phyloP scores from a whole-genome alignment of 2,888 invertebrate genomes.

The Zeuzera pyrina region DNA sequence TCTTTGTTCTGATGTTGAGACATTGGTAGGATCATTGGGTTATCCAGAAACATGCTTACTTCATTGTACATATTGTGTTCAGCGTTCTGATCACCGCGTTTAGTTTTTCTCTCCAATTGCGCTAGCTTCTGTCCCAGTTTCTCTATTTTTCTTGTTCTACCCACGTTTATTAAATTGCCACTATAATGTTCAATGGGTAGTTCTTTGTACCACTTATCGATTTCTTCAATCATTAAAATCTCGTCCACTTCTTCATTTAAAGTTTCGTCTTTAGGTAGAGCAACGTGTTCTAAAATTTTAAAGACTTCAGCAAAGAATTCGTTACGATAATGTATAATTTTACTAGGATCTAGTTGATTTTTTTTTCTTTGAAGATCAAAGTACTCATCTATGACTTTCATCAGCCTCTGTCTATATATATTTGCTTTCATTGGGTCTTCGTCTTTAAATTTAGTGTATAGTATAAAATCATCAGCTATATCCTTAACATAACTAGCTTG shows the following conservation, averaged over 20 bases:
- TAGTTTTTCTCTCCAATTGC: not conserved
- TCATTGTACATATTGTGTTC: not conserved
- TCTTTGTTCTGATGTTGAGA: constrained; percentile 26
- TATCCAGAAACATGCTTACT: constrained; percentile 27
- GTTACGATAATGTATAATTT: too few species aligned
- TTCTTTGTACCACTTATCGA: constrained; percentile 45
- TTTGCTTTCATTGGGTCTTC: constrained; percentile 31
- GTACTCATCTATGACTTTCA: constrained; percentile 26
- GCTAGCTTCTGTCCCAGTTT: not conserved
- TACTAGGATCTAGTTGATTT: too few species aligned
- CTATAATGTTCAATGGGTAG: constrained; percentile 20
- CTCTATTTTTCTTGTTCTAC: not conserved
- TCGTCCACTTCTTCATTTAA: constrained; percentile 40
- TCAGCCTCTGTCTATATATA: constrained; percentile 33
- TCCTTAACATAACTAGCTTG: too few species aligned
- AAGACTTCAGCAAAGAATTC: too few species aligned
- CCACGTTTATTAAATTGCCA: not conserved
- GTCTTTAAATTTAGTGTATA: constrained; percentile 29
- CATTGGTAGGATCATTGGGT: constrained; percentile 17
- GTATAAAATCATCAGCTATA: constrained; percentile 37
- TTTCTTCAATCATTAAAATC: constrained; percentile 36
- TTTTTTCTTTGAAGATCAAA: too few species aligned
- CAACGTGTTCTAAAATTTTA: constrained; percentile 38
- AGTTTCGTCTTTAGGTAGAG: constrained; percentile 31
- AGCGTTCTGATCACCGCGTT: not conserved